These are phyloP conservation scores for Zootermopsis nevadensis DNA, from an alignment of 2,888 invertebrate genomes.

Conservation along the genomic window DNA sequence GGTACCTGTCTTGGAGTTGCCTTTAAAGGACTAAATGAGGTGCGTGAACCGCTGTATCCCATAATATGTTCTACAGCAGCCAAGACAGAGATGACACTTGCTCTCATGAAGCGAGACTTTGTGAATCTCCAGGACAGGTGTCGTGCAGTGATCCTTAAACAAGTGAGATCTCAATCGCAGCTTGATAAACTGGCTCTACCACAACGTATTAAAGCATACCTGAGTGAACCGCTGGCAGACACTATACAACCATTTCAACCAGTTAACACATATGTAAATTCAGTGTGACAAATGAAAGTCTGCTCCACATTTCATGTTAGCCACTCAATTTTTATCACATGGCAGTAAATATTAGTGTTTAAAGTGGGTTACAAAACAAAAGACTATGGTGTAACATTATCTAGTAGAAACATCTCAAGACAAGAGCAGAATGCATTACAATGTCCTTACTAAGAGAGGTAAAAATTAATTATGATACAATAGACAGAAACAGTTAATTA, in stretches of 20 bases:
- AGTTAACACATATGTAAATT: conserved; percentile 56
- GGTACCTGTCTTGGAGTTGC: conserved; percentile 77
- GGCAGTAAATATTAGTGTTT: neutral
- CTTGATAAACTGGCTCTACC: conserved; percentile 71
- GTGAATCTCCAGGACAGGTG: conserved; percentile 77
- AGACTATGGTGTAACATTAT: neutral
- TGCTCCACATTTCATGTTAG: neutral
- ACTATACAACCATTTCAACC: conserved; percentile 59
- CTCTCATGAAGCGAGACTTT: conserved; percentile 71
- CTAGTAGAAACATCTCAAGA: neutral
- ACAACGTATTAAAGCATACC: conserved; percentile 68
- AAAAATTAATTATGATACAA: no score
- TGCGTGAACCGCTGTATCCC: conserved; percentile 74
- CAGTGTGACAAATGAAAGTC: conserved; percentile 42
- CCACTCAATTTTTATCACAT: no score
- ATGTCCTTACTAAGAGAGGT: no score
- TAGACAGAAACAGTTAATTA: no score
- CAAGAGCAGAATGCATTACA: neutral
- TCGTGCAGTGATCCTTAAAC: conserved; percentile 71
- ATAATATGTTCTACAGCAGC: conserved; percentile 79
- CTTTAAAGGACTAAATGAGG: conserved; percentile 72
- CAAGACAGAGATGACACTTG: conserved; percentile 78
- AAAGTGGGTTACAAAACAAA: neutral
- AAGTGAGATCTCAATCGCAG: conserved; percentile 65
- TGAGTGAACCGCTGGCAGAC: conserved; percentile 66